These are phyloP conservation scores for Entomobrya multifasciata DNA, from an alignment of 2,888 invertebrate genomes.

Conservation along the genomic window DNA sequence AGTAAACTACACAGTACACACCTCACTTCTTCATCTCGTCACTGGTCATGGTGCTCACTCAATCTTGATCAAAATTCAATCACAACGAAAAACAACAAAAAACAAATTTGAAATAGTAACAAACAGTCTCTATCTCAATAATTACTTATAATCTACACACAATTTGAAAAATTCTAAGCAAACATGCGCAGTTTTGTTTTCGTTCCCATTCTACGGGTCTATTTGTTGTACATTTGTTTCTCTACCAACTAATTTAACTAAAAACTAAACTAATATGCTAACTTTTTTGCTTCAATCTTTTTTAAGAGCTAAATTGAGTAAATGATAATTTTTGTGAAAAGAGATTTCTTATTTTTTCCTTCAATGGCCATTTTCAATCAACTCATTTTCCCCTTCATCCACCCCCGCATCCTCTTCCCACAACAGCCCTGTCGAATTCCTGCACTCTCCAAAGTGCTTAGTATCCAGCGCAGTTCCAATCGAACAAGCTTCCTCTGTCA, in stretches of 20 bases:
- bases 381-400: conserved; percentile 36
- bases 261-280: not conserved
- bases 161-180: no score
- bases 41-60: conserved; percentile 6
- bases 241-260: no score
- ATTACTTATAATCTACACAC: no score
- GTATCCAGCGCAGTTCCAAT: conserved; percentile 88
- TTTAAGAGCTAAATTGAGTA: not conserved
- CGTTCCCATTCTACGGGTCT: no score
- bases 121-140: no score
- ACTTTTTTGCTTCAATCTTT: not conserved
- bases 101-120: not conserved
- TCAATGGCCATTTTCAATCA: conserved; percentile 18
- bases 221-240: no score
- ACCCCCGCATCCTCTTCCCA: not conserved
- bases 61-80: not conserved
- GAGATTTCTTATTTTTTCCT: not conserved
- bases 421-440: not conserved
- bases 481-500: conserved; percentile 89
- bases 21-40: not conserved
- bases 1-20: not conserved
- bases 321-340: not conserved
- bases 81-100: not conserved
- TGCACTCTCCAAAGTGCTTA: conserved; percentile 85
- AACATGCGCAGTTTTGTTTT: no score